Base-by-base conservation (phyloP, 2,888 invertebrate genomes). In the Patella pellucida region DNA sequence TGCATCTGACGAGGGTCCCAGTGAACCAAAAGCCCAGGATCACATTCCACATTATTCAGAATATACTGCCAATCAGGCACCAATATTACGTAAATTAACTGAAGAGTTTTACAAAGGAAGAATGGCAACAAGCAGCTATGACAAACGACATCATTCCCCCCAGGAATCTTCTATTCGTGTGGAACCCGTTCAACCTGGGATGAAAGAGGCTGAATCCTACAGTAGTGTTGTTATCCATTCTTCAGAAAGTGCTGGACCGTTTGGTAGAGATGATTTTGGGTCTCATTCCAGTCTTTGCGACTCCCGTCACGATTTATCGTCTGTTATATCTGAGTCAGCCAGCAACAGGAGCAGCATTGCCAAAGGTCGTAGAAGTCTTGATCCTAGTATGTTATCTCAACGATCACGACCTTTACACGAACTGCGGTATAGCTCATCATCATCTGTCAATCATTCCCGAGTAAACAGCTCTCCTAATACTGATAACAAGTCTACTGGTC, bases 201-300 rank as follows among this genome's bases (percentile, higher is more conserved):
- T 88, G 79, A 82, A 82, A 56, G 86, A 85, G 72, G 86, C 88
- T 1, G 86, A 85, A 72, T 88, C 88, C 0, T 88, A 85, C 78
- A 85, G 77, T 69, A 88, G 88, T 81, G 85, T 88, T 51, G 81
- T 88, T 12, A 88, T 88, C 56, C 87, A 88, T 78, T 83, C 86
- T 14, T 79, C 84, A 41, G 85, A 84, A 71, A 81, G 80, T 52
- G 79, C 83, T 3, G 82, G 82, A 16, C 85, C 83, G 2, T 86
- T 87, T 76, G 86, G 86, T 56, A 72, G 83, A 27, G 87, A 86
- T 78, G 85, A 87, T 52, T 79, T 82, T 41, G 85, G 85, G 41
- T 85, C 85, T 9, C 81, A 80, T 19, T 83, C 82, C 50, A 86
- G 83, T 76, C 69, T 82, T n/a, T 72, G 78, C 5, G 82, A 79